Percentiles rank a stretch among this genome's conserved stretches.
Evolutionary conservation across 2,113 vertebrate species (phyloP).

Genomic region (Dendropsophus ebraccatus): DNA sequence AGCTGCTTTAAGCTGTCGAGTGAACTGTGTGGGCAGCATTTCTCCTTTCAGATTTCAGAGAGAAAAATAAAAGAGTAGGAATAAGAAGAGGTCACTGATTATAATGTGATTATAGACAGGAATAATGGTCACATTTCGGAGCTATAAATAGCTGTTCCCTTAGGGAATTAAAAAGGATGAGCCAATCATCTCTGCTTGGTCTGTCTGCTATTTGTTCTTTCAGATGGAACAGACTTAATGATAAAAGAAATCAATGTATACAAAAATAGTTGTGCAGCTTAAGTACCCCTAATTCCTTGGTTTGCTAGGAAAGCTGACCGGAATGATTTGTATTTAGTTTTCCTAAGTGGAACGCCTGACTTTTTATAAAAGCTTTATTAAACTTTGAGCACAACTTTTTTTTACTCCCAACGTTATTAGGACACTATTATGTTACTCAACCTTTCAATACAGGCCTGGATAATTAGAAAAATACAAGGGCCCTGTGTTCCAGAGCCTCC

Average conservation of each 20-base stretch:
- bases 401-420: too few relatives aligned
- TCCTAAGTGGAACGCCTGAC: neutral
- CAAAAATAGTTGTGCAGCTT: neutral
- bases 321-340: neutral
- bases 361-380: neutral
- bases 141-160: slow-evolving; percentile 20
- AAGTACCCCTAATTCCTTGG: neutral
- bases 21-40: slow-evolving; percentile 2
- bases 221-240: neutral
- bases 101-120: slow-evolving; percentile 28
- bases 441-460: too few relatives aligned
- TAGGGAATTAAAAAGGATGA: neutral
- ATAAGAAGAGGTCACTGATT: slow-evolving; percentile 32
- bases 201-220: neutral
- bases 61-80: neutral
- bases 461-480: too few relatives aligned
- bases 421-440: too few relatives aligned
- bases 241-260: neutral
- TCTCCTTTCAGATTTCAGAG: neutral
- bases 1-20: neutral
- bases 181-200: slow-evolving; percentile 1
- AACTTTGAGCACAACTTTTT: neutral
- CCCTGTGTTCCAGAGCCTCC: too few relatives aligned
- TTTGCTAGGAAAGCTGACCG: neutral
- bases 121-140: slow-evolving; percentile 16